Evolutionary conservation across 2,888 invertebrate genomes (phyloP), one percentile per base, ranked within the genome.

Genomic region (Eubasilissa splendida): DNA sequence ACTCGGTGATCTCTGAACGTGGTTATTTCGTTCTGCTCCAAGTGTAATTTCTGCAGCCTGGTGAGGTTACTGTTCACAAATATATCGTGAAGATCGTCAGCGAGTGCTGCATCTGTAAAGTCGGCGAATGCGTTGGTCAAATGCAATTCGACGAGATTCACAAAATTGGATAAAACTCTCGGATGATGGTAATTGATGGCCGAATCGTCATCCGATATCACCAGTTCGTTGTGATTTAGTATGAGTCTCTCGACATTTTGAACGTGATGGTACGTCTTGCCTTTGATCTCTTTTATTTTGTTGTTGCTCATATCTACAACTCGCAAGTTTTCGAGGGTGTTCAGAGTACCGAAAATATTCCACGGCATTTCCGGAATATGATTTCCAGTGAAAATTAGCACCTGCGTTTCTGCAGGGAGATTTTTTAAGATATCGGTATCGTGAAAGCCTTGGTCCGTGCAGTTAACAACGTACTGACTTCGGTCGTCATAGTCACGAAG

Each of bases 221-320:
- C 91, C 58, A 95, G 88, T 82, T 94, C 90, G 86, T 95, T 95
- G 86, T 94, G 93, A 86, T 95, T 94, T 79, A 95, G 88, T 83
- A 94, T 92, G 9, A 95, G 88, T 50, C 93, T 89, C 85, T 92
- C 91, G 0, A 95, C 95, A 82, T 91, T 92, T 71, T 91, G 90
- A 0, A 95, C 95, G 85, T 93, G 94, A 86, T 95, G 95, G 86
- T 94, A 95, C 0, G 94, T 89, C 86, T 95, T 94, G 2, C 95
- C 95, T 81, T 92, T 92, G 70, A 95, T 94, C 84, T 93, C 93
- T 66, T 91, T 87, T 63, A 95, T 95, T 14, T 91, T 90, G 86
- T 95, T 95, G 85, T 92, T 93, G 82, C 93, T 94, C 93, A 95
- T 93, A 85, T 95, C 95, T 65, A 95, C 92, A 4, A 93, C 90